A percentile compares a stretch with the other conserved stretches of the same genome.
Evolutionary conservation across 2,113 vertebrate species (phyloP).

Genomic region (Neogale vison): DNA sequence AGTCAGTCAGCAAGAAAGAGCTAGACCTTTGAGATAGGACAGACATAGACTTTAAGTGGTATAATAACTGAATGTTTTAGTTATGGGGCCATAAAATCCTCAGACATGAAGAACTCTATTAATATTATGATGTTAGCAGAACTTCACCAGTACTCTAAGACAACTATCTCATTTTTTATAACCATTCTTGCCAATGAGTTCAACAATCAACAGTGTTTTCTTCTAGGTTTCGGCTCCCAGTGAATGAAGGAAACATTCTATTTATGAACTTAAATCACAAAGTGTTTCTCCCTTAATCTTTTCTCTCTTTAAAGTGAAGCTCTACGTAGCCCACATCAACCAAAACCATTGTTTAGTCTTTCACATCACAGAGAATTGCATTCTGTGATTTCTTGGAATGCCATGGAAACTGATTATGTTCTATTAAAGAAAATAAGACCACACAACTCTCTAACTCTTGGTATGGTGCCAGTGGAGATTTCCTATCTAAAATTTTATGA

Average conservation of each 20-base stretch:
- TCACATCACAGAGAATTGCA: background rate
- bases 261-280: background rate
- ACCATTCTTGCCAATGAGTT: background rate
- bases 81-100: background rate
- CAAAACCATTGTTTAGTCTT: background rate
- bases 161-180: background rate
- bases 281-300: background rate
- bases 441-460: background rate
- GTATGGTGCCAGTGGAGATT: background rate
- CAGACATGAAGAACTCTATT: background rate
- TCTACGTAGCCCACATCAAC: background rate
- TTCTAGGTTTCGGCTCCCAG: background rate
- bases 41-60: background rate
- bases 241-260: background rate
- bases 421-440: background rate
- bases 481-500: background rate
- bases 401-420: background rate
- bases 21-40: background rate
- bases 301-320: background rate
- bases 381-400: background rate
- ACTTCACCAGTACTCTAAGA: background rate
- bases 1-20: background rate
- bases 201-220: background rate
- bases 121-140: background rate
- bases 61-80: background rate